Conservation (phyloP, 2,113 vertebrate genomes). For the Laterallus jamaicensis region DNA sequence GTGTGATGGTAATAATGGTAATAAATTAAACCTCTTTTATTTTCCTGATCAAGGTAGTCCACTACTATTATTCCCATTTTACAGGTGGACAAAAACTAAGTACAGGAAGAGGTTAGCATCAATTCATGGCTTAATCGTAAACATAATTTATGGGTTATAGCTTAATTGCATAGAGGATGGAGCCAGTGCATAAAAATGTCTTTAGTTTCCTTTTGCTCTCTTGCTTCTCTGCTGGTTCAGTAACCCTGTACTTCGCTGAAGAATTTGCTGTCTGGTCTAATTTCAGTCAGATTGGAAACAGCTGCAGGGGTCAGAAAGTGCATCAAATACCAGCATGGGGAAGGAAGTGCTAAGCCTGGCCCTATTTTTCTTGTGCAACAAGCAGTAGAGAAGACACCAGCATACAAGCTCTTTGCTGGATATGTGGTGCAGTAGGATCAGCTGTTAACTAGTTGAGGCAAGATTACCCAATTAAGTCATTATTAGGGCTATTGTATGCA, state of each 20-base stretch:
- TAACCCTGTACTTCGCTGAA: conserved; percentile 25
- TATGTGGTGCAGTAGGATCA: background rate
- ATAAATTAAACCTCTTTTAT: background rate
- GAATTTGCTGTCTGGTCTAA: conserved; percentile 29
- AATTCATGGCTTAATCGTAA: background rate
- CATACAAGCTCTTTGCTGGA: background rate
- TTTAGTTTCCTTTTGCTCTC: background rate
- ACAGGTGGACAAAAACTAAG: background rate
- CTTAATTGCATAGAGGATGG: background rate
- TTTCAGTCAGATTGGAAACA: conserved; percentile 39
- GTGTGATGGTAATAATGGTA: background rate
- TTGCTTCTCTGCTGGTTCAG: conserved; percentile 3
- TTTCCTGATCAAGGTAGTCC: background rate
- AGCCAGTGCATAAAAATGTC: background rate
- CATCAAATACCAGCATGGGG: background rate
- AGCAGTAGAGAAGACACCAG: background rate
- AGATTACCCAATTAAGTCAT: background rate
- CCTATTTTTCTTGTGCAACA: background rate
- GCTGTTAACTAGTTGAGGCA: background rate
- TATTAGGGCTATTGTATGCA: background rate
- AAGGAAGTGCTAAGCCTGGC: background rate
- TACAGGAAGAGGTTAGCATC: background rate
- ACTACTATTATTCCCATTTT: background rate
- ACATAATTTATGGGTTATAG: background rate
- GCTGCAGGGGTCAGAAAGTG: conserved; percentile 18